phyloP scores from a whole-genome alignment of 2,113 vertebrate genomes.

The Probosciger aterrimus region DNA sequence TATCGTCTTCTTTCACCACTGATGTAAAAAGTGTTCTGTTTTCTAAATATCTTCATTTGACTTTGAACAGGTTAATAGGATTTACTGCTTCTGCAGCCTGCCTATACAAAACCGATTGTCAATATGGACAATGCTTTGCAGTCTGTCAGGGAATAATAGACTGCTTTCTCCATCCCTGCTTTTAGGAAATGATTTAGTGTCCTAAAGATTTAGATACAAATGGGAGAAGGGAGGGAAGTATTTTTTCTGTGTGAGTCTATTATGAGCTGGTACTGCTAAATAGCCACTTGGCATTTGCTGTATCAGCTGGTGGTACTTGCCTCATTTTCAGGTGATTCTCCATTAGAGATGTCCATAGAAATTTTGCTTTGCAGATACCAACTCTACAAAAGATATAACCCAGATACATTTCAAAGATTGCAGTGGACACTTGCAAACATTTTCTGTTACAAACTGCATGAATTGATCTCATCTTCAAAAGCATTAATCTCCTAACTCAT shows the following conservation, averaged over 20 bases:
- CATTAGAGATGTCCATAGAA: neutral
- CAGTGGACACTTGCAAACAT: neutral
- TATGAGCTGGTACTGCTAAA: neutral
- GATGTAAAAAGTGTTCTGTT: constrained; percentile 8
- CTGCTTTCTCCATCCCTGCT: neutral
- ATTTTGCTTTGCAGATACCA: neutral
- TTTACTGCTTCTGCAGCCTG: constrained; percentile 34
- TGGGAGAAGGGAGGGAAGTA: neutral
- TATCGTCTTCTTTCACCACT: neutral
- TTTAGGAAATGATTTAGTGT: constrained; percentile 57
- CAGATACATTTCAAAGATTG: neutral
- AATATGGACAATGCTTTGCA: constrained; percentile 24
- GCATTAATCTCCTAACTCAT: neutral
- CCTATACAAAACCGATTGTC: constrained; percentile 40
- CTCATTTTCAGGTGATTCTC: neutral
- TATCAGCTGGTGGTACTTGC: neutral
- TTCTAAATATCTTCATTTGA: constrained; percentile 58
- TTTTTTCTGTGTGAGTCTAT: neutral
- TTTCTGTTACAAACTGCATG: neutral
- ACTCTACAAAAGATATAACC: neutral
- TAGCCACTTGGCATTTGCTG: constrained; percentile 38
- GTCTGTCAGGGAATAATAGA: constrained; percentile 48
- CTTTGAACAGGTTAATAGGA: constrained; percentile 62
- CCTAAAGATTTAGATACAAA: constrained; percentile 39
- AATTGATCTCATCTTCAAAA: constrained; percentile 3